Percentiles rank a stretch among this genome's conserved stretches.
These are phyloP conservation scores for Julus scanicus DNA, from an alignment of 2,888 invertebrate species.

Conservation along the genomic window DNA sequence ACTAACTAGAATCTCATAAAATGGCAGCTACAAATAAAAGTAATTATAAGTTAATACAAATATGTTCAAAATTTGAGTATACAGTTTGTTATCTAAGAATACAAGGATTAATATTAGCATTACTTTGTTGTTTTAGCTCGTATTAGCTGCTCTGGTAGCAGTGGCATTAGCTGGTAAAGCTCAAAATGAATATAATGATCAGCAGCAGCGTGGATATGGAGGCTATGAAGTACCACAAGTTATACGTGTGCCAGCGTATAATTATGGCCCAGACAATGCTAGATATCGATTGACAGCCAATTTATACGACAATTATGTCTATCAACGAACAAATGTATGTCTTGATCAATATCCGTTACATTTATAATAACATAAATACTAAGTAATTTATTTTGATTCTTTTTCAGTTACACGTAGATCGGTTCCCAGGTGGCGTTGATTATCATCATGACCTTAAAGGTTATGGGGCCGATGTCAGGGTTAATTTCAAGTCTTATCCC, in stretches of 20 bases:
- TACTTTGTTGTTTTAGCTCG: background rate
- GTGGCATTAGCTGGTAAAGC: conserved; percentile 19
- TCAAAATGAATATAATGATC: conserved; percentile 19
- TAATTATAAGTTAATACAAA: too few species aligned
- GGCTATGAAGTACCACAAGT: conserved; percentile 1
- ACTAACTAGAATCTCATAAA: too few species aligned
- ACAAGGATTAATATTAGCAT: background rate
- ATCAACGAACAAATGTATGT: conserved; percentile 41
- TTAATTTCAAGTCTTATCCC: conserved; percentile 54
- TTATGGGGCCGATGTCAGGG: conserved; percentile 54
- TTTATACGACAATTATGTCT: conserved; percentile 51
- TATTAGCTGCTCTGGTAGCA: conserved; percentile 34
- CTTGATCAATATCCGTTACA: background rate
- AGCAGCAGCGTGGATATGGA: too few species aligned
- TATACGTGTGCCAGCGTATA: conserved; percentile 44
- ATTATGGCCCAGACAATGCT: conserved; percentile 54
- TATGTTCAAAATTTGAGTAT: too few species aligned
- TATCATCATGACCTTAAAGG: conserved; percentile 55
- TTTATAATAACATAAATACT: background rate
- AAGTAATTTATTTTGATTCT: background rate
- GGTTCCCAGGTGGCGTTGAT: conserved; percentile 56
- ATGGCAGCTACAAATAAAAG: too few species aligned
- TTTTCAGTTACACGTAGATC: conserved; percentile 53
- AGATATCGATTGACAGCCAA: conserved; percentile 45
- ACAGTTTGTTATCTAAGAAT: background rate